Evolutionary conservation across 2,888 invertebrate species (phyloP).

Genomic region (Microplitis deprimator): DNA sequence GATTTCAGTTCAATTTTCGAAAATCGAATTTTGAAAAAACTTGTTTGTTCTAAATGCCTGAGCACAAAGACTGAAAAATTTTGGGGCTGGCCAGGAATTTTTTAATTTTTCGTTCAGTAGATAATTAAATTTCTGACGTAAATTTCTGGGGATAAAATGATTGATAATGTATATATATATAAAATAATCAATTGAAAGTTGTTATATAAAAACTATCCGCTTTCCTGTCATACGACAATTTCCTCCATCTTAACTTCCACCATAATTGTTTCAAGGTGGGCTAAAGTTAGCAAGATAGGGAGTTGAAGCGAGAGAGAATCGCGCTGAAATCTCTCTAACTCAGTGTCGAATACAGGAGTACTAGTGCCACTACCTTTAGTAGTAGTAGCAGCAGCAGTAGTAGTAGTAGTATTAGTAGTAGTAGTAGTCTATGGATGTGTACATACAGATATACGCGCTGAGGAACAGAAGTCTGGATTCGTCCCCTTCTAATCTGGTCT

Average conservation of each 20-base stretch:
- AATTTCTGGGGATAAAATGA: too few species aligned
- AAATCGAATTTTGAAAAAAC: too few species aligned
- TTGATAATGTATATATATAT: too few species aligned
- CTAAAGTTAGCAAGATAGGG: conserved; percentile 37
- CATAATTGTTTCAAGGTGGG: conserved; percentile 59
- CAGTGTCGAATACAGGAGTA: conserved; percentile 52
- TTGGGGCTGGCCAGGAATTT: too few species aligned
- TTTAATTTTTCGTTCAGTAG: too few species aligned
- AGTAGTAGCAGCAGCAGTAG: conserved; percentile 7
- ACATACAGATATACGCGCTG: conserved; percentile 25
- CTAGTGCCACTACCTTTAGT: conserved; percentile 50
- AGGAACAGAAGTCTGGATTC: conserved; percentile 53
- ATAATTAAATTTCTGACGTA: too few species aligned
- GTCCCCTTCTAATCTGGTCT: conserved; percentile 70
- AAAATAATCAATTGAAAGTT: conserved; percentile 19
- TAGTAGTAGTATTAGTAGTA: conserved; percentile 14
- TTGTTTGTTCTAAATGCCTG: too few species aligned
- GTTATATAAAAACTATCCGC: conserved; percentile 22
- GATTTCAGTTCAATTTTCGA: too few species aligned
- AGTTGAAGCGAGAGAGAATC: conserved; percentile 39
- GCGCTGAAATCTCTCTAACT: conserved; percentile 60
- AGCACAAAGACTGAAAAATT: too few species aligned
- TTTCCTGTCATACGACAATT: conserved; percentile 42
- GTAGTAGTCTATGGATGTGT: conserved; percentile 21
- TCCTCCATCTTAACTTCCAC: conserved; percentile 56